Conservation (phyloP, 2,797 vertebrate species). For the Odontamblyopus lacepedii region DNA sequence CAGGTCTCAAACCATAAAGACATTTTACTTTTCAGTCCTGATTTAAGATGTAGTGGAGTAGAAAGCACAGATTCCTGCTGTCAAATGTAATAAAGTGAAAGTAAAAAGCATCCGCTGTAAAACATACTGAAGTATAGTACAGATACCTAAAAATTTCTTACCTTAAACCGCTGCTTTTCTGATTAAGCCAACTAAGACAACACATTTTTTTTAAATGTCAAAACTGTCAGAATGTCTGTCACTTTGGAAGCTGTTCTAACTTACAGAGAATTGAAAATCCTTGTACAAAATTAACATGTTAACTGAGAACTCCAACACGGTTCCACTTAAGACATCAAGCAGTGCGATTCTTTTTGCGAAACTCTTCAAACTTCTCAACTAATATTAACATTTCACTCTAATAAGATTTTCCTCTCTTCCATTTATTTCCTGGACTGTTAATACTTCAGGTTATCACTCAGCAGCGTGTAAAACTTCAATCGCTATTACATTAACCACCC, state of each 20-base stretch:
- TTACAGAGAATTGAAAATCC: not conserved
- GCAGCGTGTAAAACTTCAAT: not conserved
- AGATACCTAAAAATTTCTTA: too few species aligned
- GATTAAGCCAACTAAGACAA: not conserved
- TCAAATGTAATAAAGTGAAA: too few species aligned
- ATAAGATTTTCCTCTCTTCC: not conserved
- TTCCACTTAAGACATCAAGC: not conserved
- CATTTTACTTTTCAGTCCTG: too few species aligned
- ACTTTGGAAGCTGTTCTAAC: not conserved
- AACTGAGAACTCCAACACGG: not conserved
- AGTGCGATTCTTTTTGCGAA: not conserved
- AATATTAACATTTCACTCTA: not conserved
- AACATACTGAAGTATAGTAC: too few species aligned
- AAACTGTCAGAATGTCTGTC: not conserved
- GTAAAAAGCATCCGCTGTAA: too few species aligned
- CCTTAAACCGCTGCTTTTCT: too few species aligned
- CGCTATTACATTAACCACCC: slow-evolving; percentile 16
- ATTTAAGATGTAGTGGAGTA: too few species aligned
- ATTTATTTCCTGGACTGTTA: slow-evolving; percentile 8
- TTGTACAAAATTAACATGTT: not conserved
- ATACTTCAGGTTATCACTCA: slow-evolving; percentile 14
- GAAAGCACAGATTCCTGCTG: too few species aligned
- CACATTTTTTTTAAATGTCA: not conserved
- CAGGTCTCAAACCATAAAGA: too few species aligned
- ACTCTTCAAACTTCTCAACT: slow-evolving; percentile 1